Evolutionary conservation across 2,113 vertebrate species (phyloP).

Genomic region (Climacteris rufus): DNA sequence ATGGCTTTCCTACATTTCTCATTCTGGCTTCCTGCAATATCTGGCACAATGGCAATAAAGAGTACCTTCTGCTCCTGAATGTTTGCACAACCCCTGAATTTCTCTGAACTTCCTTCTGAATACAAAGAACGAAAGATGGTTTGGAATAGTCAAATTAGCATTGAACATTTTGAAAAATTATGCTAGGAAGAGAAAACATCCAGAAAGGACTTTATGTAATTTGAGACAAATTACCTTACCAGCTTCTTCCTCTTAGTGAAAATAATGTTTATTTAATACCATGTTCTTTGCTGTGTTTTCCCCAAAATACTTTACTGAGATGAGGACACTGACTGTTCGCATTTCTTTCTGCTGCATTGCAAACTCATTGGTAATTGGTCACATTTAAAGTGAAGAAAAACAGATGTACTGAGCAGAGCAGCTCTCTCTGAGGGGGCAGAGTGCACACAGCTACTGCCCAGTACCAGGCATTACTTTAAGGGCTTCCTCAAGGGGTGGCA

Average conservation of each 20-base stretch:
- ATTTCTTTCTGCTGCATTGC: background rate
- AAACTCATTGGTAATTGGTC: background rate
- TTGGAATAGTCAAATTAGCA: background rate
- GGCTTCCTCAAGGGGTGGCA: background rate
- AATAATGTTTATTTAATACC: background rate
- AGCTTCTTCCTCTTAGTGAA: background rate
- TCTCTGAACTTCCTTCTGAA: background rate
- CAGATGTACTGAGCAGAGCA: background rate
- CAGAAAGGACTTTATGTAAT: background rate
- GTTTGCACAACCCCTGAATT: background rate
- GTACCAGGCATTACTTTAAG: background rate
- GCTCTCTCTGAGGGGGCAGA: background rate
- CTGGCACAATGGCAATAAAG: background rate
- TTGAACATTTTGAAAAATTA: background rate
- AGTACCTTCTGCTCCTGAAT: background rate
- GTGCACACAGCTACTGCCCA: background rate
- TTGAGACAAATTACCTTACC: background rate
- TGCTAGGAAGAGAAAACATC: background rate
- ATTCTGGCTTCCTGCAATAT: conserved; percentile 15
- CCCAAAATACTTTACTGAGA: background rate
- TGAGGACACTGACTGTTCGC: background rate
- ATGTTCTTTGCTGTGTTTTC: background rate
- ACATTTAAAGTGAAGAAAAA: background rate
- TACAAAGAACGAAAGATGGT: background rate
- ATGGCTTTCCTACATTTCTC: background rate